These are phyloP conservation scores for Odiellus spinosus DNA, from an alignment of 2,888 invertebrate genomes.

Conservation along the genomic window DNA sequence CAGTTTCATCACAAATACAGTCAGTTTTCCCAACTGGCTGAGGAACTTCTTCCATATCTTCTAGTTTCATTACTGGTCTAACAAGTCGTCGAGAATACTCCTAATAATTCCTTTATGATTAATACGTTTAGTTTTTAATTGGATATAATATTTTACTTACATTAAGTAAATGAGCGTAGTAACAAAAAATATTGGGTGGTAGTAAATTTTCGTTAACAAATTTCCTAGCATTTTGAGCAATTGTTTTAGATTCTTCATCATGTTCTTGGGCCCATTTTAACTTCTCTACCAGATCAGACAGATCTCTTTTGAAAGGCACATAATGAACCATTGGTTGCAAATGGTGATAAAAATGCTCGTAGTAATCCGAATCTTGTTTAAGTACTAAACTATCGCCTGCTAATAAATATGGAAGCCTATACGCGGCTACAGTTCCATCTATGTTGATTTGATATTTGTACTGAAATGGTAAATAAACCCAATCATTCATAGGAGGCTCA, in stretches of 20 bases:
- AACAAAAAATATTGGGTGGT: constrained; percentile 73
- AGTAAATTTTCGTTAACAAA: constrained; percentile 61
- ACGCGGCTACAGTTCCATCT: constrained; percentile 94
- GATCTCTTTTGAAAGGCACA: constrained; percentile 58
- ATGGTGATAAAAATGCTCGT: constrained; percentile 79
- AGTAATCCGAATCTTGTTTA: constrained; percentile 84
- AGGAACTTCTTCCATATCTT: no score
- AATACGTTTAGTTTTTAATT: no score
- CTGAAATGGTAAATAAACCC: constrained; percentile 39
- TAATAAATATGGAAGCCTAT: constrained; percentile 77
- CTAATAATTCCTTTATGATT: no score
- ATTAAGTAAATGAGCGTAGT: constrained; percentile 38
- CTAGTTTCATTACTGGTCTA: no score
- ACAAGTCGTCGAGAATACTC: no score
- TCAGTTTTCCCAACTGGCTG: no score
- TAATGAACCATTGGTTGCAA: constrained; percentile 62
- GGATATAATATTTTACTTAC: no score
- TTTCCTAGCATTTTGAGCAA: constrained; percentile 47
- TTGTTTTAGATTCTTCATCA: constrained; percentile 47
- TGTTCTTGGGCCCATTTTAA: constrained; percentile 59
- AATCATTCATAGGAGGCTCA: no score
- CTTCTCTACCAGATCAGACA: constrained; percentile 61
- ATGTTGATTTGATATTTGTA: constrained; percentile 86
- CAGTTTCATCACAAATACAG: no score
- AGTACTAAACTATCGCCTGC: constrained; percentile 72